Percentiles rank a stretch among this genome's conserved stretches.
Conservation (phyloP, 2,113 vertebrate species). For the Zingel zingel region DNA sequence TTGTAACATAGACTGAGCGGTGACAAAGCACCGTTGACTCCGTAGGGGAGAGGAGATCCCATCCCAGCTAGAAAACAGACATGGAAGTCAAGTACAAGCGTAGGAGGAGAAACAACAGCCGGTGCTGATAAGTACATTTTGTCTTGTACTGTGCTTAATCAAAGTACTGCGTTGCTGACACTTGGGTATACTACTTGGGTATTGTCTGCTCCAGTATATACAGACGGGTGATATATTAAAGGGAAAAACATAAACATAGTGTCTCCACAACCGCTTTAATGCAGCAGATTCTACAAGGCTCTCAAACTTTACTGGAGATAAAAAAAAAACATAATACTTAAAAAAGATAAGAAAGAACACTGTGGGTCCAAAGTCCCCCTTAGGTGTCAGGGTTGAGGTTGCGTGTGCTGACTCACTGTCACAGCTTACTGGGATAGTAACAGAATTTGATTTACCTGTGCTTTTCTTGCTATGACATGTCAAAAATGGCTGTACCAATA, state of each 20-base stretch:
- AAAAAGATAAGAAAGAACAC: neutral
- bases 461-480: too few relatives aligned
- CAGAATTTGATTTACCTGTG: too few relatives aligned
- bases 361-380: neutral
- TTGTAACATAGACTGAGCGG: neutral
- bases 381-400: neutral
- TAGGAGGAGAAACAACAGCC: slow-evolving; percentile 17
- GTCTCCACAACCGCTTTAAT: neutral
- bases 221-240: slow-evolving; percentile 2
- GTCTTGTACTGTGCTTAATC: slow-evolving; percentile 22
- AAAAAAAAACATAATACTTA: neutral
- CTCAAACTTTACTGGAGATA: neutral
- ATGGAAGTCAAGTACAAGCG: slow-evolving; percentile 3
- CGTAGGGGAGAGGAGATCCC: slow-evolving; percentile 20
- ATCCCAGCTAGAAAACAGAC: slow-evolving; percentile 25
- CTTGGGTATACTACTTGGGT: slow-evolving; percentile 1
- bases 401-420: too few relatives aligned
- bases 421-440: too few relatives aligned
- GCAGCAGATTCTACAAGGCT: neutral
- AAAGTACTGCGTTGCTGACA: slow-evolving; percentile 28
- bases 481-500: too few relatives aligned
- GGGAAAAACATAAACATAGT: neutral
- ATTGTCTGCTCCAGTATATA: neutral
- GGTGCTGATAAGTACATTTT: slow-evolving; percentile 10
- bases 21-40: slow-evolving; percentile 47